A percentile compares a stretch with the other conserved stretches of the same genome.
These are phyloP conservation scores for Orchesella cincta DNA, from an alignment of 1,140 invertebrate species.

Conservation along the genomic window DNA sequence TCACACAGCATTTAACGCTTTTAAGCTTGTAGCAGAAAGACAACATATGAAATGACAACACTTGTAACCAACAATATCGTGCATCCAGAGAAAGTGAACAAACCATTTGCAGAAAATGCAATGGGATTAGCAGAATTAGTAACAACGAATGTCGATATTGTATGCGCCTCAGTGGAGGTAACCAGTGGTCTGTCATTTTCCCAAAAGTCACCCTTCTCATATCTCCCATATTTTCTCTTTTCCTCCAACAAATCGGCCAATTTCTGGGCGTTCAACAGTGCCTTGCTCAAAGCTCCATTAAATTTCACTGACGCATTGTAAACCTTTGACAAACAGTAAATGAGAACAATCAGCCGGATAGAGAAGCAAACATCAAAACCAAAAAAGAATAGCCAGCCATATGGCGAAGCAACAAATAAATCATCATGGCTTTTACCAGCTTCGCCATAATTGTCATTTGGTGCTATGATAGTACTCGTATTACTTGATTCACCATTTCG, in stretches of 20 bases:
- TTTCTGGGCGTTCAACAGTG: background rate
- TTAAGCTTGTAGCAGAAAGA: constrained; percentile 46
- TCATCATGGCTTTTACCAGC: background rate
- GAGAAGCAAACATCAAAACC: constrained; percentile 21
- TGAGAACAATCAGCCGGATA: constrained; percentile 39
- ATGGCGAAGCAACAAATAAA: background rate
- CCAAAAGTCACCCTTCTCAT: background rate
- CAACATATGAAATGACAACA: constrained; percentile 44
- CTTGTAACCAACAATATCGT: constrained; percentile 39
- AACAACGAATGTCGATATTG: constrained; percentile 32
- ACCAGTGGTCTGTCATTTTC: background rate
- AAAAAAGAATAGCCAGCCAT: background rate
- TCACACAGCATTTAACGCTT: background rate
- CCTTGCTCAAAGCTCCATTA: background rate
- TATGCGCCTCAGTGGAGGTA: constrained; percentile 19
- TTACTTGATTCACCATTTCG: no score
- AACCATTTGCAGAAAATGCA: constrained; percentile 44
- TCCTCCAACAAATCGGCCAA: background rate
- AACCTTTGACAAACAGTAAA: constrained; percentile 37
- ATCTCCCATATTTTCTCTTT: background rate
- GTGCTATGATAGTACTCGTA: no score
- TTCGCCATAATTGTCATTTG: no score
- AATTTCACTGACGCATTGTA: constrained; percentile 36
- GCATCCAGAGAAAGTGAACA: constrained; percentile 37
- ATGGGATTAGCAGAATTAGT: constrained; percentile 33